phyloP scores from a whole-genome alignment of 2,888 invertebrate species.

The Agrochola lychnidis region DNA sequence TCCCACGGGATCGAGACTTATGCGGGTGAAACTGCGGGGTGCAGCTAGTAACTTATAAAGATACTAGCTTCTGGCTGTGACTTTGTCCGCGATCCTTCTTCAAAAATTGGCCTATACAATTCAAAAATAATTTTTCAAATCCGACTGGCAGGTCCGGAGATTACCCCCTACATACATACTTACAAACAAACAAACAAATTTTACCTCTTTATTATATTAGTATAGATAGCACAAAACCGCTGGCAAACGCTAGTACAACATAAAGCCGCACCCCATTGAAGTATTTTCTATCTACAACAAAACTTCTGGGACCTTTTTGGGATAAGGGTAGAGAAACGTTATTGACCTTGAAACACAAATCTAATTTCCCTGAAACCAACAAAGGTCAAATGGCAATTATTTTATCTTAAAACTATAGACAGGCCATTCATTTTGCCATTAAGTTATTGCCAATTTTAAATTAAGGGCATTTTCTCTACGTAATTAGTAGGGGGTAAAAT shows the following conservation, averaged over 20 bases:
- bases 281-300: slow-evolving; percentile 10
- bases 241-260: not conserved
- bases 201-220: too few species aligned
- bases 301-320: not conserved
- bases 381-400: slow-evolving; percentile 33
- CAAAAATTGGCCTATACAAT: too few species aligned
- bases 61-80: too few species aligned
- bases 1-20: too few species aligned
- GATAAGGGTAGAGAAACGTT: not conserved
- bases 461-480: not conserved
- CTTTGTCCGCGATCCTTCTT: too few species aligned
- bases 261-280: not conserved
- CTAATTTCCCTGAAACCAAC: slow-evolving; percentile 18
- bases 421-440: not conserved
- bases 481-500: not conserved
- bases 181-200: too few species aligned
- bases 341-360: slow-evolving; percentile 16
- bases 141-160: too few species aligned
- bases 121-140: too few species aligned
- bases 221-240: too few species aligned
- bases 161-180: too few species aligned
- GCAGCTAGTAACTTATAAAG: too few species aligned
- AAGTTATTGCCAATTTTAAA: not conserved
- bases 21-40: too few species aligned
- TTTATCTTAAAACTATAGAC: slow-evolving; percentile 11